These are phyloP conservation scores for Cosmia pyralina DNA, from an alignment of 2,888 invertebrate species.

Conservation along the genomic window DNA sequence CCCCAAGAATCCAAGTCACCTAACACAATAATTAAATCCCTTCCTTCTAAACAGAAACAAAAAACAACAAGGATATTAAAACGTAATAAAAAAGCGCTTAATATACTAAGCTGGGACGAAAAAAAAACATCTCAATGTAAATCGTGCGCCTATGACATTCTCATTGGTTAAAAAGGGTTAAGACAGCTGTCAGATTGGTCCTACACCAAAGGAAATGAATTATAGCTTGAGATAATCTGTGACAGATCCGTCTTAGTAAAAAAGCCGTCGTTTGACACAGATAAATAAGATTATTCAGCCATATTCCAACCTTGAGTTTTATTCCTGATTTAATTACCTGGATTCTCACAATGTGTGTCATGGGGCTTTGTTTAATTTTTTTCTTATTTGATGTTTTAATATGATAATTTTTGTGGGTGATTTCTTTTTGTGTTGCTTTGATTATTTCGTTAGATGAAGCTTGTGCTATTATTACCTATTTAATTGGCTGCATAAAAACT, in stretches of 20 bases:
- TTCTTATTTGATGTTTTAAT: conserved; percentile 61
- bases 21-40: conserved; percentile 54
- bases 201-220: conserved; percentile 86
- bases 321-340: conserved; percentile 88
- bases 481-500: too few species aligned
- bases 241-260: conserved; percentile 89
- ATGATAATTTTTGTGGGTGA: conserved; percentile 29
- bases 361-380: conserved; percentile 70
- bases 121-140: conserved; percentile 81
- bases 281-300: conserved; percentile 88
- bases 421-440: conserved; percentile 20
- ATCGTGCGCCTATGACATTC: conserved; percentile 86
- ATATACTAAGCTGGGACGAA: conserved; percentile 71
- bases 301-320: conserved; percentile 82
- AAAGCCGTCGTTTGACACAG: conserved; percentile 87
- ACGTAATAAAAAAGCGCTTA: conserved; percentile 80
- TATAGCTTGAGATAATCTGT: conserved; percentile 88
- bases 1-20: conserved; percentile 30
- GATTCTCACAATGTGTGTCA: conserved; percentile 88
- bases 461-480: too few species aligned
- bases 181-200: conserved; percentile 89
- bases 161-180: conserved; percentile 90
- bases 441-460: not conserved
- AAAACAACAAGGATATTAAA: conserved; percentile 74
- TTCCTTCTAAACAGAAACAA: conserved; percentile 47